phyloP scores from a whole-genome alignment of 53 echinoderm and acorn worm species.

The Paracentrotus lividus region DNA sequence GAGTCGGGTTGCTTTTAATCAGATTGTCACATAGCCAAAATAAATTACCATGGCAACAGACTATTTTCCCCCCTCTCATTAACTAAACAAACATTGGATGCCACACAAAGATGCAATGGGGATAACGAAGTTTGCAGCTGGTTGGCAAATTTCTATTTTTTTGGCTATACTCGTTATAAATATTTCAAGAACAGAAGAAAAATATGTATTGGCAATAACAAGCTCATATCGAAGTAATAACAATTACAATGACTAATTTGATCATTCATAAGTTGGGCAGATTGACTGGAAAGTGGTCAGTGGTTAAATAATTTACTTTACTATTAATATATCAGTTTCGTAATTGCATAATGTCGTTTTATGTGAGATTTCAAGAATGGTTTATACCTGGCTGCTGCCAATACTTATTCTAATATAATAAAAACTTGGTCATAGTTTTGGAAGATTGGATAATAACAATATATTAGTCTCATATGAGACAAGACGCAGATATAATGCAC shows the following conservation, averaged over 20 bases:
- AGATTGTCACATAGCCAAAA: constrained; percentile 13
- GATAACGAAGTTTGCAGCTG: not conserved
- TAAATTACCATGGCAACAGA: not conserved
- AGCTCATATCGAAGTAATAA: not conserved
- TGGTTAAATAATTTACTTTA: no score
- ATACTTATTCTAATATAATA: no score
- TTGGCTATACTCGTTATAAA: not conserved
- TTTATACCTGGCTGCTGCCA: no score
- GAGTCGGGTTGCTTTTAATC: not conserved
- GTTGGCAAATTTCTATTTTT: not conserved
- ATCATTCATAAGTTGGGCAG: not conserved
- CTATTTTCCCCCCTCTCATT: constrained; percentile 43
- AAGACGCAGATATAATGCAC: no score
- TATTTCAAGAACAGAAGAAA: constrained; percentile 22
- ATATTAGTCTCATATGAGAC: no score
- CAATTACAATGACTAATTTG: not conserved
- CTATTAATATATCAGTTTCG: no score
- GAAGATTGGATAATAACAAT: no score
- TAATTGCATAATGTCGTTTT: no score
- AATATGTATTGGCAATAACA: not conserved
- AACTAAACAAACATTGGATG: constrained; percentile 49
- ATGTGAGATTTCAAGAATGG: no score
- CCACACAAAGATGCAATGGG: constrained; percentile 2
- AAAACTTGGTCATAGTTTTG: no score
- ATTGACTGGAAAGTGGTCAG: no score